Evolutionary conservation across 2,888 invertebrate species (phyloP), one percentile per base, ranked within the genome.

Genomic region (Adela reaumurella): DNA sequence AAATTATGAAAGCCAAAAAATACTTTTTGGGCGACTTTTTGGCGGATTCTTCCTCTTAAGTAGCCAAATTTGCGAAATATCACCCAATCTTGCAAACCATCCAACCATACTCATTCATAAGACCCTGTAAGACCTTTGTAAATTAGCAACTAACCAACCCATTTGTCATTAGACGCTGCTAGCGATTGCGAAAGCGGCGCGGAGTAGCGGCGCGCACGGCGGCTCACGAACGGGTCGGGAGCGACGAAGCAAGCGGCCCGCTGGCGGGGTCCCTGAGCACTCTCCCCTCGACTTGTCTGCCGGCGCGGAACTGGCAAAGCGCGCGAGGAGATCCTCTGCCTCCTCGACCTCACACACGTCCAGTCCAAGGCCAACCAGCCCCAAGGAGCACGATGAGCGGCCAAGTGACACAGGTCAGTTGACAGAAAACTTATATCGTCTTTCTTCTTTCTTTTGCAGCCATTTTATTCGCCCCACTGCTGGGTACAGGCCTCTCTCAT

Each of bases 201-300:
- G 74, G 63, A 43, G 43, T 17, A 17, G 43, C 43, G 19, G 43
- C 43, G 47, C 46, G 46, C 24, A 44, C 35, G 52, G 48, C 50
- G 51, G 57, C 52, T 52, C 51, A 52, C 53, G 17, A 35, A 3
- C 35, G 50, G 10, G 28, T 46, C 11, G 17, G 47, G 45, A 41
- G 42, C 46, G 50, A 41, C 46, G 47, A 35, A 17, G 48, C 48
- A 6, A 45, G 44, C 49, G 41, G 42, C 28, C 28, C 43, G 46
- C 29, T 3, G 29, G 55, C 57, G n/a, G 57, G 68, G 46, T 41
- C 4, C 46, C 46, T 14, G 77, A 74, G 47, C 77, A 76, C 54
- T 74, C 70, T 2, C 78, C 78, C 1, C 60, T 77, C 28, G 78
- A 78, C 58, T 61, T 77, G 41, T 76, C 76, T 1, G 76, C 76